These are phyloP conservation scores for Rostratula benghalensis DNA, from an alignment of 2,113 vertebrate genomes.

Conservation along the genomic window DNA sequence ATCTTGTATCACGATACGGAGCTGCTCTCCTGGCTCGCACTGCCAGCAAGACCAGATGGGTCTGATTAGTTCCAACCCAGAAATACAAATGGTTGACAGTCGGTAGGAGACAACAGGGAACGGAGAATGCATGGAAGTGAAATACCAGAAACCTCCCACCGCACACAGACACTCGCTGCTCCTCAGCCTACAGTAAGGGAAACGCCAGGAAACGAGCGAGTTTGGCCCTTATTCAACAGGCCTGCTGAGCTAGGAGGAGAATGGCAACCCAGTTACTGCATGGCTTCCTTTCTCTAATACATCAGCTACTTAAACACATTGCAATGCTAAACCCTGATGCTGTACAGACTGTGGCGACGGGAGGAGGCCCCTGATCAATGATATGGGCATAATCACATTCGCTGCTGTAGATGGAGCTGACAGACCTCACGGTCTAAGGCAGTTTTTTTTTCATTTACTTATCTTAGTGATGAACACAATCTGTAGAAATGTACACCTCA, in stretches of 20 bases:
- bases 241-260: slow-evolving; percentile 48
- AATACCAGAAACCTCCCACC: slow-evolving; percentile 56
- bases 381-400: background rate
- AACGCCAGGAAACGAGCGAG: slow-evolving; percentile 22
- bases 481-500: background rate
- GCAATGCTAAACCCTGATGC: background rate
- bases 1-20: slow-evolving; percentile 22
- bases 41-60: slow-evolving; percentile 62
- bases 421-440: background rate
- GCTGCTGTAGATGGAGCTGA: background rate
- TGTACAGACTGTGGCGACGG: background rate
- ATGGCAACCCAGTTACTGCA: slow-evolving; percentile 24
- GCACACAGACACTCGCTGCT: slow-evolving; percentile 5
- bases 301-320: slow-evolving; percentile 9
- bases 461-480: background rate
- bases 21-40: slow-evolving; percentile 39
- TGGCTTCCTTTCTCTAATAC: slow-evolving; percentile 32
- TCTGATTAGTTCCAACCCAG: slow-evolving; percentile 67
- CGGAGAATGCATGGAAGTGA: slow-evolving; percentile 46
- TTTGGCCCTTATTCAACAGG: slow-evolving; percentile 45
- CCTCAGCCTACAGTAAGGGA: slow-evolving; percentile 47
- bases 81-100: slow-evolving; percentile 67
- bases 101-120: slow-evolving; percentile 62
- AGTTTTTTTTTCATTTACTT: background rate
- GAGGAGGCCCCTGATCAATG: background rate